Evolutionary conservation across 2,888 invertebrate genomes (phyloP), one percentile per base, ranked within the genome.

Genomic region (Apamea anceps): DNA sequence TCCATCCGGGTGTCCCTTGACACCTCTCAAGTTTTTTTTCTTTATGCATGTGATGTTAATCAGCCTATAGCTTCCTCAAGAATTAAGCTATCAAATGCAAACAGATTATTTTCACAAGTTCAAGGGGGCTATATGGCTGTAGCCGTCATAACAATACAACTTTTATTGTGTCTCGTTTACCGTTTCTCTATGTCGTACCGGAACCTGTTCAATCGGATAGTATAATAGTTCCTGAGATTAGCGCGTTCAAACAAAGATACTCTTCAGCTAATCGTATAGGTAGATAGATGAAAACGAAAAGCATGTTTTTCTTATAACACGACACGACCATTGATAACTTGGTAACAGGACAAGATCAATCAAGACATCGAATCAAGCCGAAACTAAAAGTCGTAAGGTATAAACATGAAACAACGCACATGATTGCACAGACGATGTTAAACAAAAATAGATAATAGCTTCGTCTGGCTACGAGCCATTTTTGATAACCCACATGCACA

Each of bases 401-500:
- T 10, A 37, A 67, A 28, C 37, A 67, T 28, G 25, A 48, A 25
- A 15, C 37, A 66, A 77, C 72, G 57, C 72, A 76, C 54, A 74
- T 67, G 28, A 78, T 66, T 75, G 68, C 72, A 73, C 74, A 70
- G 28, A 72, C 79, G 37, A 25, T 72, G 72, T 78, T 13, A 73
- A 83, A 86, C 75, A 21, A 86, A 85, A 85, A 85, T 85, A 86
- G 83, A 74, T 71, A 60, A 66, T 76, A 62, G 54, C 63, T 65
- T 18, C 70, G 28, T 79, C 76, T 85, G 85, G 87, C 85, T 70
- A 32, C 32, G 77, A 84, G 85, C 85, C 85, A 85, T 80, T 84
- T 84, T 63, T 84, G 84, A 87, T 85, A 85, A 84, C 84, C 87
- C 77, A 80, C 66, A 84, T 85, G 87, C 77, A 77, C 28, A 83